A percentile compares a stretch with the other conserved stretches of the same genome.
Conservation (phyloP, 2,797 vertebrate species). For the Premnoplex brunnescens region DNA sequence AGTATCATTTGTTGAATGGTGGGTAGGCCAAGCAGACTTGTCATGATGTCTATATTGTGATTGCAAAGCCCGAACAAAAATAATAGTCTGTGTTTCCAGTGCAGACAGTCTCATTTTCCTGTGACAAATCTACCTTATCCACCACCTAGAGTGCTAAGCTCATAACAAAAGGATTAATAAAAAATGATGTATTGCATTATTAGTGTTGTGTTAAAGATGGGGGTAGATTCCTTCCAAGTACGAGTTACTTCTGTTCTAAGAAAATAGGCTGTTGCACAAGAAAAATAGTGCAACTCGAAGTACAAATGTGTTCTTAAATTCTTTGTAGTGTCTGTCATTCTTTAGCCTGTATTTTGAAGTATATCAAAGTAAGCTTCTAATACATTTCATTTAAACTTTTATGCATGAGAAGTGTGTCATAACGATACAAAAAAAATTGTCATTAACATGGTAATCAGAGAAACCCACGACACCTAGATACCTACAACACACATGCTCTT, state of each 20-base stretch:
- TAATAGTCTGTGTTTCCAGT: conserved; percentile 45
- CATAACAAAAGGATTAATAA: conserved; percentile 63
- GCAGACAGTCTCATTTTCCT: conserved; percentile 60
- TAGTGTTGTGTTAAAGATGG: conserved; percentile 16
- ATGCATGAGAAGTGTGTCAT: not conserved
- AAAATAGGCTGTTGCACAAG: not conserved
- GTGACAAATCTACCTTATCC: conserved; percentile 57
- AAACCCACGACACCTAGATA: not conserved
- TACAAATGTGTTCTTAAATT: not conserved
- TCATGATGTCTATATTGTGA: conserved; percentile 47
- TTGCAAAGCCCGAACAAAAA: conserved; percentile 62
- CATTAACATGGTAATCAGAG: not conserved
- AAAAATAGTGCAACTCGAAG: not conserved
- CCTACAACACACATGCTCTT: not conserved
- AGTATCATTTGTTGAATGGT: conserved; percentile 43
- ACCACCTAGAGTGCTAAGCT: conserved; percentile 49
- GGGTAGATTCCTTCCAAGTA: conserved; percentile 9
- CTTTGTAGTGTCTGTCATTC: not conserved
- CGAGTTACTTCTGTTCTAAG: not conserved
- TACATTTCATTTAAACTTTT: not conserved
- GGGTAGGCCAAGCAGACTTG: conserved; percentile 29
- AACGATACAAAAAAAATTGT: not conserved
- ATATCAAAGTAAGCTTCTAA: not conserved
- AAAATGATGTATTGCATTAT: conserved; percentile 50
- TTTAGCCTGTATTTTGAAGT: not conserved